Base-by-base conservation (phyloP, 2,888 invertebrate species). In the Matsumyia berberina region DNA sequence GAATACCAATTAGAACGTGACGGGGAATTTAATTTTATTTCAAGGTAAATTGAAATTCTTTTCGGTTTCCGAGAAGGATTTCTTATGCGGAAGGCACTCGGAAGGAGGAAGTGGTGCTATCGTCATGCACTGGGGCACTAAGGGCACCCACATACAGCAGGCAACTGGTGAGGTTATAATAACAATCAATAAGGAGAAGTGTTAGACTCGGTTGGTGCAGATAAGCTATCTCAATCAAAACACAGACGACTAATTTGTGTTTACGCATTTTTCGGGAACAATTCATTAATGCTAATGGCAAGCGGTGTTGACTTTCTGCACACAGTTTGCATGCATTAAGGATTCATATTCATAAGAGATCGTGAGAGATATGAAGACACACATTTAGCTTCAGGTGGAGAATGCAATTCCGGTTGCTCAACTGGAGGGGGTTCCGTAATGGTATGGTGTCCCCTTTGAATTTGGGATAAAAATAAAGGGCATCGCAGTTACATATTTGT, bases 1-100 rank as follows among this genome's bases (percentile, higher is more conserved):
- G 74, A 69, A 37, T 58, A 76, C 70, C 81, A 81, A 76, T 81
- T 76, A 76, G 57, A 70, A 70, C 81, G 81, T 76, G 76, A 76
- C 70, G n/a, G 17, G 58, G 64, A 70, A 70, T 70, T 62, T 64
- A 64, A 81, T 81, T 76, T 53, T 37, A 70, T 76, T 51, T 62
- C 24, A 37, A 64, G 58, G 55, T 57, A 57, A 74, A 81, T 81
- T 81, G 76, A 74, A 80, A 81, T 76, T 69, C 49, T 19, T 69
- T 33, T 24, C 11, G 62, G 62, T 55, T 74, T 55, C 29, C 49
- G 53, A n/a, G 19, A 12, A 60, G 66, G 66, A 73, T 66, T 53
- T 60, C 58, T 29, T 29, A 39, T 8, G 44, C 15, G 51, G 7
- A 42, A 29, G 8, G 37, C 17, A 55, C 24, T 24, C 24, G 24